Percentiles rank a stretch among this genome's conserved stretches.
phyloP scores from a whole-genome alignment of 2,113 vertebrate genomes.

The Pterophyllum scalare region DNA sequence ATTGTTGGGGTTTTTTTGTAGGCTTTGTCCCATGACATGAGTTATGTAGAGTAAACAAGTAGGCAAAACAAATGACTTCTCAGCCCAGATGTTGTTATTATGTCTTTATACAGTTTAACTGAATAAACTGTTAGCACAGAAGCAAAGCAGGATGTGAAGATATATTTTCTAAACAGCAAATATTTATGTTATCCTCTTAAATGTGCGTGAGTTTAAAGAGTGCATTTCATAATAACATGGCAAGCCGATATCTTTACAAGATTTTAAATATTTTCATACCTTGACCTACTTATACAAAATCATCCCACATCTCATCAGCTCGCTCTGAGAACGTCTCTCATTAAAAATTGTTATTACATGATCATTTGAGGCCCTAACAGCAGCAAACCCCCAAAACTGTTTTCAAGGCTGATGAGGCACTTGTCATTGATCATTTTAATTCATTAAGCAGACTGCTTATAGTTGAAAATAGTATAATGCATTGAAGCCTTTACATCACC shows the following conservation, averaged over 20 bases:
- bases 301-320: conserved; percentile 9
- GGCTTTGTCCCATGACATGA: background rate
- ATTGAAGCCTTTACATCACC: background rate
- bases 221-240: too few relatives aligned
- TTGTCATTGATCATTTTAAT: conserved; percentile 6
- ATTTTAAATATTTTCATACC: conserved; percentile 20
- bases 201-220: background rate
- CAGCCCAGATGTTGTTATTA: background rate
- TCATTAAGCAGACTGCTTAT: background rate
- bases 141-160: background rate
- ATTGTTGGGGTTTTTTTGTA: background rate
- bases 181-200: background rate
- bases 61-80: background rate
- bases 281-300: conserved; percentile 32
- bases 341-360: conserved; percentile 40
- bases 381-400: background rate
- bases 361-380: conserved; percentile 18
- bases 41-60: background rate
- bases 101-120: too few relatives aligned
- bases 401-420: conserved; percentile 15
- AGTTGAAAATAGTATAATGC: background rate
- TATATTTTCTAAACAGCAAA: background rate
- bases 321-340: conserved; percentile 34
- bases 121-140: background rate
- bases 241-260: background rate